Evolutionary conservation across 2,113 vertebrate genomes (phyloP), one percentile per base, ranked within the genome.

Genomic region (Hystrix brachyura): DNA sequence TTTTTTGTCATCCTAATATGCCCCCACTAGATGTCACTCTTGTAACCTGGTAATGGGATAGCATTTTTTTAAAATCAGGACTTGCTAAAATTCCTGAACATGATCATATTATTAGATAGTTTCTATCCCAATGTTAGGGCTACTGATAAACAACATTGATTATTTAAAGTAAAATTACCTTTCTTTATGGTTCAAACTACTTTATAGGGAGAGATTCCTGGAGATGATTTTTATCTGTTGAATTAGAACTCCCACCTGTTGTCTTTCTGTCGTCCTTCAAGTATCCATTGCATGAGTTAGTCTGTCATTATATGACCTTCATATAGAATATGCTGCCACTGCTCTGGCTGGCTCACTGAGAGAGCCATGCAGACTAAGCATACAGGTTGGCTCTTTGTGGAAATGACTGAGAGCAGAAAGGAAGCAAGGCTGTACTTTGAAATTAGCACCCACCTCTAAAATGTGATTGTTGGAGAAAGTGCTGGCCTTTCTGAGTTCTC

Each of bases 11-110:
- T 98, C 96, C 84, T 78, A 81, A 34, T 0, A 0, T 84, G 3
- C 48, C 84, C 91, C 99, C 98, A 98, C 98, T 98, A 98, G 99
- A 98, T 99, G 99, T 99, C 99, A 98, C 86, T 98, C 96, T 95
- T 95, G 98, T 98, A 98, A 99, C 98, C 98, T 98, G 57, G 80
- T 98, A 98, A 93, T 64, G 87, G 90, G 80, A 65, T 72, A 84
- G 43, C 76, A 14, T 84, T 95, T 97, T 93, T 84, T 97, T 90
- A 71, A 69, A 87, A 19, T 64, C 91, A 10, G 7, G 23, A 2
- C 43, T 86, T 86, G 80, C 23, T 80, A 90, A 87, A 55, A 53
- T 86, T 76, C 18, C 5, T 71, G 81, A 62, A 95, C 79, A 91
- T 88, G 76, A 86, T 62, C 87, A 95, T 80, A 71, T 97, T 97